Conservation (phyloP, 2,888 invertebrate species). For the Drosophila rellima region DNA sequence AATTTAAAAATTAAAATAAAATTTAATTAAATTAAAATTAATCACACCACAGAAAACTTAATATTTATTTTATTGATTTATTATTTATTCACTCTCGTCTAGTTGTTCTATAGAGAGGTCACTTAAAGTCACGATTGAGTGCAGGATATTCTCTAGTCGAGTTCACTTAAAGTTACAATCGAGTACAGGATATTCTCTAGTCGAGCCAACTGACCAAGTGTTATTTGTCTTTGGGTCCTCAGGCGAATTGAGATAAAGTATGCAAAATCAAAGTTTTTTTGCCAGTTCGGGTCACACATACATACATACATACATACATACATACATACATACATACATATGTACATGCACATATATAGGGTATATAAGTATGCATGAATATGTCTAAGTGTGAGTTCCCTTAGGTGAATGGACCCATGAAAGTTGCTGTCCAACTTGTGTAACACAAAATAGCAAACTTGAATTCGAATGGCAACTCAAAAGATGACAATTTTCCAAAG, state of each 20-base stretch:
- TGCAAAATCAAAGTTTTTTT: slow-evolving; percentile 55
- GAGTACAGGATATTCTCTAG: slow-evolving; percentile 6
- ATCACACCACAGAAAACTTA: too few species aligned
- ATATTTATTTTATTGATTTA: too few species aligned
- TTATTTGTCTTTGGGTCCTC: slow-evolving; percentile 3
- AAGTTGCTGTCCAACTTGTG: slow-evolving; percentile 21
- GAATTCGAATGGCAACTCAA: slow-evolving; percentile 1
- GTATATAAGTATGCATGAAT: not conserved
- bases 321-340: not conserved
- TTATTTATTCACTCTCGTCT: too few species aligned
- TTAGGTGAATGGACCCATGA: slow-evolving; percentile 15
- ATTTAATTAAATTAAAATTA: too few species aligned
- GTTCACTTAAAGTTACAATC: not conserved
- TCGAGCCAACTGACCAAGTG: slow-evolving; percentile 2
- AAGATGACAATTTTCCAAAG: slow-evolving; percentile 9
- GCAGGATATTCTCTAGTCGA: slow-evolving; percentile 15
- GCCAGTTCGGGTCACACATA: slow-evolving; percentile 6
- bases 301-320: not conserved
- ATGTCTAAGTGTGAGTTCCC: slow-evolving; percentile 14
- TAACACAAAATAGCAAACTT: slow-evolving; percentile 17
- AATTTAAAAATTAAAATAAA: too few species aligned
- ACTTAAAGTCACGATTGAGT: not conserved
- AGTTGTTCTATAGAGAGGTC: too few species aligned
- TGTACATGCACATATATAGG: slow-evolving; percentile 1
- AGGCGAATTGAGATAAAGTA: slow-evolving; percentile 42